phyloP scores from a whole-genome alignment of 35 echinoderm and acorn worm genomes.

The Diadema setosum region DNA sequence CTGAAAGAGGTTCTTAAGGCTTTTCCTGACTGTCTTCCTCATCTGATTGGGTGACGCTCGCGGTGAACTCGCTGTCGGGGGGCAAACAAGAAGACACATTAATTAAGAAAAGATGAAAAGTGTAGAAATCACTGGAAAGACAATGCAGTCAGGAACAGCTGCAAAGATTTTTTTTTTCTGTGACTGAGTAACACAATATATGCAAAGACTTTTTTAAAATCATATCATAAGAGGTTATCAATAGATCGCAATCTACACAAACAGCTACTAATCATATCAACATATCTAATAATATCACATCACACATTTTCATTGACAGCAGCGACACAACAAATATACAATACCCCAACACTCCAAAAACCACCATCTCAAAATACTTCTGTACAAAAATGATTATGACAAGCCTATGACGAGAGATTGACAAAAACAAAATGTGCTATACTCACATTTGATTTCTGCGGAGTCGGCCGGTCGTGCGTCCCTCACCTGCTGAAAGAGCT shows the following conservation, averaged over 20 bases:
- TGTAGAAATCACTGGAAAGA: background rate
- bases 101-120: background rate
- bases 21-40: constrained; percentile 91
- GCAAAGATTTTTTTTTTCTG: background rate
- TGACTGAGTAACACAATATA: no score
- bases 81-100: background rate
- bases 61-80: constrained; percentile 83
- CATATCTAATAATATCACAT: no score
- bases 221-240: no score
- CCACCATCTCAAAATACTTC: no score
- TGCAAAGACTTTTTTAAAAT: no score
- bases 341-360: no score
- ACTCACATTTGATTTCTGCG: constrained; percentile 95
- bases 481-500: constrained; percentile 81
- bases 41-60: constrained; percentile 94
- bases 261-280: no score
- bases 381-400: no score
- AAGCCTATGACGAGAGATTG: no score
- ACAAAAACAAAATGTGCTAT: background rate
- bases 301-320: no score
- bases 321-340: no score
- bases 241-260: no score
- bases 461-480: constrained; percentile 74
- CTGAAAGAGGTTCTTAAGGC: constrained; percentile 99
- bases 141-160: background rate